Percentiles rank a stretch among this genome's conserved stretches.
Evolutionary conservation across 2,113 vertebrate species (phyloP).

Genomic region (Mormyrus iriodes): DNA sequence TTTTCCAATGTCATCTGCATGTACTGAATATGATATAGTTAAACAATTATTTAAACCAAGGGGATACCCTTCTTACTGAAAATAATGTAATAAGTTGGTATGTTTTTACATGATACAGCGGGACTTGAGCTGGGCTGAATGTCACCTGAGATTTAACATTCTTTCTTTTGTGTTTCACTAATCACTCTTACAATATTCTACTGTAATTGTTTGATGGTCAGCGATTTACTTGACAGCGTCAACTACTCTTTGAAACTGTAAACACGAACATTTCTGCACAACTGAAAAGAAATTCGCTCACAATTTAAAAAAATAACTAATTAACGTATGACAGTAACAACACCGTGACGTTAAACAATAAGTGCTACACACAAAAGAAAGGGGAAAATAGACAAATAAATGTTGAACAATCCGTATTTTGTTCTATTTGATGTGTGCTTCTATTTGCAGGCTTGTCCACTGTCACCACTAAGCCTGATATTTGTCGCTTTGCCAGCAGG

Average conservation of each 20-base stretch:
- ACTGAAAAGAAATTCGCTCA: slow-evolving; percentile 39
- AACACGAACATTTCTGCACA: slow-evolving; percentile 50
- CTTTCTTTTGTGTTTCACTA: slow-evolving; percentile 48
- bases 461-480: slow-evolving; percentile 43
- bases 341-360: slow-evolving; percentile 47
- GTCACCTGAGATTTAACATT: slow-evolving; percentile 67
- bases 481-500: slow-evolving; percentile 47
- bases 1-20: slow-evolving; percentile 38
- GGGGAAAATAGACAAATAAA: slow-evolving; percentile 35
- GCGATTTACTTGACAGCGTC: slow-evolving; percentile 48
- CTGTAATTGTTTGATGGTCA: slow-evolving; percentile 43
- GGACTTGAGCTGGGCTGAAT: slow-evolving; percentile 56
- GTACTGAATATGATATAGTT: slow-evolving; percentile 47
- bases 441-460: slow-evolving; percentile 51
- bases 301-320: slow-evolving; percentile 34
- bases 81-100: background rate
- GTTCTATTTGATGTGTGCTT: slow-evolving; percentile 49
- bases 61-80: slow-evolving; percentile 27
- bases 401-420: slow-evolving; percentile 32
- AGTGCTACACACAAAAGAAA: slow-evolving; percentile 65
- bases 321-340: slow-evolving; percentile 31
- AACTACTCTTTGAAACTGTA: slow-evolving; percentile 43
- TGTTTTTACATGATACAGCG: slow-evolving; percentile 39
- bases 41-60: slow-evolving; percentile 39
- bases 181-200: slow-evolving; percentile 51